phyloP scores from a whole-genome alignment of 2,113 vertebrate genomes.

The Henicopernis longicauda region DNA sequence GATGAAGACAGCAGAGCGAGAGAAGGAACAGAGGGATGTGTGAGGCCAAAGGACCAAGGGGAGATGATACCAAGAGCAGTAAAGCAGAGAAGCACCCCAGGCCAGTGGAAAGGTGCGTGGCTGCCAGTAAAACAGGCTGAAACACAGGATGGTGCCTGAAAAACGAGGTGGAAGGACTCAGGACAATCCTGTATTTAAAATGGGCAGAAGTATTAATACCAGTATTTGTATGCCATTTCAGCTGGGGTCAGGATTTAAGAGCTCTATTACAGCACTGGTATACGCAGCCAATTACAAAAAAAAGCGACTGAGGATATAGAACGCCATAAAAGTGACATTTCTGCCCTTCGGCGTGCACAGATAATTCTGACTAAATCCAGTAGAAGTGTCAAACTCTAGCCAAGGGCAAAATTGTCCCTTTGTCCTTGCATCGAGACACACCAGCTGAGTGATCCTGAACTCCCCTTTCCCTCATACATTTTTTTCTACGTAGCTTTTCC shows the following conservation, averaged over 20 bases:
- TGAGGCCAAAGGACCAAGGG: rapidly evolving
- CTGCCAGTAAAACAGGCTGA: background rate
- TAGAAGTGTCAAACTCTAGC: conserved; percentile 37
- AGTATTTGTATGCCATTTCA: background rate
- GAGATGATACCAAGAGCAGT: background rate
- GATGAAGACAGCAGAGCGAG: background rate
- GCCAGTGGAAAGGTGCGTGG: background rate
- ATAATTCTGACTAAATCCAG: conserved; percentile 39
- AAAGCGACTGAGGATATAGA: background rate
- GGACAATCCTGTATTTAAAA: background rate
- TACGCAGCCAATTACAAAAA: conserved; percentile 11
- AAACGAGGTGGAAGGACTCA: background rate
- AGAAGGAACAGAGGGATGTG: background rate
- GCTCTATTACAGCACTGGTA: background rate
- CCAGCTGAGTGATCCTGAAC: background rate
- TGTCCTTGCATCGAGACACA: conserved; percentile 32
- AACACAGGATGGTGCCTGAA: background rate
- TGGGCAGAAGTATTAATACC: background rate
- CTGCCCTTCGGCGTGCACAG: conserved; percentile 28
- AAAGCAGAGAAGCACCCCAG: background rate
- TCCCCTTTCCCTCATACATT: background rate
- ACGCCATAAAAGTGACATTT: conserved; percentile 34
- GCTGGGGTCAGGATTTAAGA: conserved; percentile 32
- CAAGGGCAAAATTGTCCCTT: conserved; percentile 42
- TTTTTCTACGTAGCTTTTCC: background rate